Conservation (phyloP, 2,888 invertebrate genomes). For the Thalpophila matura region DNA sequence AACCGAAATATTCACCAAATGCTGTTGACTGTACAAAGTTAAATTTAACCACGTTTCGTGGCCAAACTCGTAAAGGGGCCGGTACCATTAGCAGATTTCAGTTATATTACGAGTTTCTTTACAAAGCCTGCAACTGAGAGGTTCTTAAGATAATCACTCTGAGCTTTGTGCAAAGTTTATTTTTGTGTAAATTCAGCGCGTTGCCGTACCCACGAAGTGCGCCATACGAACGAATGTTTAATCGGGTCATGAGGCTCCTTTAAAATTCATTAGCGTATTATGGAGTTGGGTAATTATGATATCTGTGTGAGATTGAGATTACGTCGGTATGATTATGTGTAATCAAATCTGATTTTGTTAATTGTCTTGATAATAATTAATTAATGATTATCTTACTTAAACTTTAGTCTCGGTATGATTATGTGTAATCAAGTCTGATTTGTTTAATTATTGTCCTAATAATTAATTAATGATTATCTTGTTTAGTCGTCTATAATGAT, state of each 20-base stretch:
- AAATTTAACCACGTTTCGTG: constrained; percentile 41
- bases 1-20: not conserved
- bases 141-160: constrained; percentile 64
- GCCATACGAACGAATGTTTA: constrained; percentile 27
- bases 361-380: too few relatives aligned
- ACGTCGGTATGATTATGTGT: not conserved
- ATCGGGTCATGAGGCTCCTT: constrained; percentile 26
- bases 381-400: too few relatives aligned
- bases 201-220: constrained; percentile 28
- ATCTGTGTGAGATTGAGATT: constrained; percentile 8
- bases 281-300: constrained; percentile 5
- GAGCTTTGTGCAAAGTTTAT: constrained; percentile 61
- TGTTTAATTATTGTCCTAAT: too few relatives aligned
- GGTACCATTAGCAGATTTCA: constrained; percentile 62
- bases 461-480: too few relatives aligned
- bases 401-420: too few relatives aligned
- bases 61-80: constrained; percentile 47
- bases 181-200: constrained; percentile 47
- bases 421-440: too few relatives aligned
- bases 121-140: constrained; percentile 64
- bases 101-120: constrained; percentile 60
- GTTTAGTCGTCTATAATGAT: too few relatives aligned
- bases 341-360: too few relatives aligned
- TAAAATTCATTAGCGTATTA: constrained; percentile 18
- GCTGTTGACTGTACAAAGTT: constrained; percentile 27